Evolutionary conservation across 2,888 invertebrate genomes (phyloP).

Genomic region (Torymus aiolomorphi): DNA sequence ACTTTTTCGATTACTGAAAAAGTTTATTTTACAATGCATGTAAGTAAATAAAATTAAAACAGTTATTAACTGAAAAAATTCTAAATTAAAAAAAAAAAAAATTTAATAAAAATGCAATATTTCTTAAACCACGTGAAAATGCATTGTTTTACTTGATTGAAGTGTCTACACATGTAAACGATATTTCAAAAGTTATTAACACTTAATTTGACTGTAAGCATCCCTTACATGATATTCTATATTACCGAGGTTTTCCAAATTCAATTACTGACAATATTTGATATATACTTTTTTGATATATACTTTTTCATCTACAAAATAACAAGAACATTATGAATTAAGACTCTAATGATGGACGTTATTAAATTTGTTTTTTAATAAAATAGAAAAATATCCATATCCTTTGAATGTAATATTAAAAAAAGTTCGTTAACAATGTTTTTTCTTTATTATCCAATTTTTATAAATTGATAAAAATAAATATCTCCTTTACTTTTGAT

Average conservation of each 20-base stretch:
- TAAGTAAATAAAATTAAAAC: neutral
- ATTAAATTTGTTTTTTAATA: conserved; percentile 39
- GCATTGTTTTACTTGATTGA: too few species aligned
- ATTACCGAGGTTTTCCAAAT: conserved; percentile 40
- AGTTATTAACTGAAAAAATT: neutral
- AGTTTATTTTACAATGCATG: too few species aligned
- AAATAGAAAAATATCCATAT: conserved; percentile 51
- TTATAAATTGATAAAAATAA: conserved; percentile 52
- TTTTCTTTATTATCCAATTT: conserved; percentile 28
- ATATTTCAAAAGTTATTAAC: neutral
- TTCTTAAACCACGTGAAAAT: too few species aligned
- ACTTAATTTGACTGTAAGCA: conserved; percentile 48
- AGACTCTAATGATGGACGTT: conserved; percentile 32
- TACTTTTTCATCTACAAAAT: conserved; percentile 45
- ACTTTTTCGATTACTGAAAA: neutral
- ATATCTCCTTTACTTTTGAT: conserved; percentile 37
- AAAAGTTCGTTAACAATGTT: conserved; percentile 42
- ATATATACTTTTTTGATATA: conserved; percentile 31
- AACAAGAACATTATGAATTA: conserved; percentile 49
- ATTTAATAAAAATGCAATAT: too few species aligned
- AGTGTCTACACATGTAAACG: too few species aligned
- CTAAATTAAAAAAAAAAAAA: too few species aligned
- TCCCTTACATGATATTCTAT: conserved; percentile 29
- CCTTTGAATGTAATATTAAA: conserved; percentile 39
- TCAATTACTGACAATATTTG: conserved; percentile 42